Conservation (phyloP, 2,888 invertebrate genomes). For the Cepaea hortensis region DNA sequence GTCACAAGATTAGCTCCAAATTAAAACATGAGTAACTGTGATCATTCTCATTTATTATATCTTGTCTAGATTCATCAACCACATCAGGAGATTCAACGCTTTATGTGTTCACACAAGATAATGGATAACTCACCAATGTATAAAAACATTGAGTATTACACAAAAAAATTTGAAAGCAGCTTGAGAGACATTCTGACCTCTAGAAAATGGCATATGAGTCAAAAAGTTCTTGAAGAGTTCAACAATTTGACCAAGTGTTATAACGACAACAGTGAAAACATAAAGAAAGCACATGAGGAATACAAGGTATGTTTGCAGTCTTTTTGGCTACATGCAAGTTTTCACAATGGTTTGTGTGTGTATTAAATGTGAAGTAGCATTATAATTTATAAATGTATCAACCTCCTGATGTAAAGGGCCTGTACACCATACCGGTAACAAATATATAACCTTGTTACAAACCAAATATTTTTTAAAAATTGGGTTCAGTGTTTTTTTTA, state of each 20-base stretch:
- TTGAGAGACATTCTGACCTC: not conserved
- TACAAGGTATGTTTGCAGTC: not conserved
- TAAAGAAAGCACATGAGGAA: not conserved
- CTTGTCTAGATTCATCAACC: not conserved
- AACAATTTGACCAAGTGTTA: not conserved
- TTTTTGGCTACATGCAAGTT: not conserved
- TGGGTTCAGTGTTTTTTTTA: too few species aligned
- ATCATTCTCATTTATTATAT: not conserved
- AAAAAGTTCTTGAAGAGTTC: not conserved
- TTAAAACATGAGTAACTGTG: too few species aligned
- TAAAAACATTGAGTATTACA: not conserved
- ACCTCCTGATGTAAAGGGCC: too few species aligned
- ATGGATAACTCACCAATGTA: conserved; percentile 22
- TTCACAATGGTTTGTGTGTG: not conserved
- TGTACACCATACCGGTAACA: too few species aligned
- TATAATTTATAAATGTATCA: too few species aligned
- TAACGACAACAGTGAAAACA: not conserved
- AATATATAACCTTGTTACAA: too few species aligned
- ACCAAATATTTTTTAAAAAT: too few species aligned
- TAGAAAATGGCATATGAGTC: not conserved
- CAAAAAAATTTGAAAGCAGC: not conserved
- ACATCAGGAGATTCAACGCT: conserved; percentile 8
- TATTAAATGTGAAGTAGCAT: too few species aligned
- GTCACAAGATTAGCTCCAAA: too few species aligned
- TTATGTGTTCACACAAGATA: not conserved